These are phyloP conservation scores for Glyptemys insculpta DNA, from an alignment of 2,797 vertebrate genomes.

Conservation along the genomic window DNA sequence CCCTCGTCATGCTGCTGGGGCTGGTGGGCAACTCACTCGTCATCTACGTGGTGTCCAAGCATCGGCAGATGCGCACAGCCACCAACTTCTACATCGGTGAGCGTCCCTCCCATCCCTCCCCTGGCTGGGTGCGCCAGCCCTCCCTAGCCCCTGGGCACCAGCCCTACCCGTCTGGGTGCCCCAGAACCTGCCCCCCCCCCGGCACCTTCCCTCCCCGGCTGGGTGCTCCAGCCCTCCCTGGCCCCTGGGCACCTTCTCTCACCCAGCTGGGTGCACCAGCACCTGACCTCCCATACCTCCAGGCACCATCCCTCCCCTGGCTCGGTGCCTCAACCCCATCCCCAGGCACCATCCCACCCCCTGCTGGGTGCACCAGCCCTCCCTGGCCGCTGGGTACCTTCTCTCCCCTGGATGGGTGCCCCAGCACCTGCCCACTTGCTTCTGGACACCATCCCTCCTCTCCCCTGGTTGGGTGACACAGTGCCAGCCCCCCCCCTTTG, in stretches of 20 bases:
- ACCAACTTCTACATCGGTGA: slow-evolving; percentile 93
- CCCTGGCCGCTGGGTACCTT: too few species aligned
- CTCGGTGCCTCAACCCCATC: too few species aligned
- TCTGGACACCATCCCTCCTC: too few species aligned
- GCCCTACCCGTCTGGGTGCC: not conserved
- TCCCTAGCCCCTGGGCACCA: too few species aligned
- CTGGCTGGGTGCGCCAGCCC: too few species aligned
- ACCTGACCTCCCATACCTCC: too few species aligned
- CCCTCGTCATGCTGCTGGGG: slow-evolving; percentile 90
- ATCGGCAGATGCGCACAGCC: slow-evolving; percentile 90
- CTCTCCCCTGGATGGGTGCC: not conserved
- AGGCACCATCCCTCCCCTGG: not conserved
- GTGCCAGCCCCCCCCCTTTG: not conserved
- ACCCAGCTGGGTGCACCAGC: not conserved
- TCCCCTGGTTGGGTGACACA: not conserved
- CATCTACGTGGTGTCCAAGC: slow-evolving; percentile 89
- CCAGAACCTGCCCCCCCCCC: not conserved
- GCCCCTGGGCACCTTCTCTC: not conserved
- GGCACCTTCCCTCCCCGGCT: too few species aligned
- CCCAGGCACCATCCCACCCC: too few species aligned
- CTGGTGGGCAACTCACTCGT: slow-evolving; percentile 89
- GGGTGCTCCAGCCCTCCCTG: not conserved
- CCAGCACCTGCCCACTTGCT: too few species aligned
- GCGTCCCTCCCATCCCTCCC: not conserved
- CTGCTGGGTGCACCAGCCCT: too few species aligned